Evolutionary conservation across 2,113 vertebrate species (phyloP).

Genomic region (Acrocephalus kingi): DNA sequence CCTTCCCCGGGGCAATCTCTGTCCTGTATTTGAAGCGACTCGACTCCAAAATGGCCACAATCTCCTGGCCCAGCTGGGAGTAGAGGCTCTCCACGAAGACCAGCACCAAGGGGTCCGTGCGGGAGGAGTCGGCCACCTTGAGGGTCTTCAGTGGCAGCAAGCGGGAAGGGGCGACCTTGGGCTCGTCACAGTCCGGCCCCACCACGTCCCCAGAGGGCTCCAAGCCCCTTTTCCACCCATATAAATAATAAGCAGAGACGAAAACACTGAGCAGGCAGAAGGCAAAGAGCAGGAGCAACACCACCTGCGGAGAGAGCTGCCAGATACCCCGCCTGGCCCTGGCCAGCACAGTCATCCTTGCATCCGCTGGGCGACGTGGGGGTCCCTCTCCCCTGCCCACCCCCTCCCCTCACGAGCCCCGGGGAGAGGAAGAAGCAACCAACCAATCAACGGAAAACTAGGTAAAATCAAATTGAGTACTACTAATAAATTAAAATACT

Average conservation of each 20-base stretch:
- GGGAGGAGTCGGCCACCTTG: constrained; percentile 77
- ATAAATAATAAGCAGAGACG: constrained; percentile 96
- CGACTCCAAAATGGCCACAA: constrained; percentile 95
- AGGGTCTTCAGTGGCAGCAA: constrained; percentile 83
- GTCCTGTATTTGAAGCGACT: constrained; percentile 94
- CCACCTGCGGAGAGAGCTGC: constrained; percentile 92
- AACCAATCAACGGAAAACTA: not conserved
- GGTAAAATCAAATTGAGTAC: not conserved
- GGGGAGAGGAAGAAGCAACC: constrained; percentile 55
- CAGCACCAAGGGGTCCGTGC: constrained; percentile 92
- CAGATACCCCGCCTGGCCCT: constrained; percentile 90
- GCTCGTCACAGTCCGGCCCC: constrained; percentile 82
- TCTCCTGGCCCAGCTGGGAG: constrained; percentile 96
- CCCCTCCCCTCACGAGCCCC: constrained; percentile 33
- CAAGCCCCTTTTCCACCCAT: constrained; percentile 93
- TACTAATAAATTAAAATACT: constrained; percentile 70
- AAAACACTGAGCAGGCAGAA: constrained; percentile 97
- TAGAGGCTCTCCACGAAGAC: constrained; percentile 98
- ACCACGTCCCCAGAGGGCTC: constrained; percentile 85
- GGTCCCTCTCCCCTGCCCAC: constrained; percentile 52
- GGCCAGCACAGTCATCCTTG: constrained; percentile 81
- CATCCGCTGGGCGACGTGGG: constrained; percentile 22
- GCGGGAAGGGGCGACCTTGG: constrained; percentile 84
- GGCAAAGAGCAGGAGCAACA: constrained; percentile 91
- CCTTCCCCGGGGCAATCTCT: constrained; percentile 95